Evolutionary conservation across 2,113 vertebrate species (phyloP).

Genomic region (Collichthys lucidus): DNA sequence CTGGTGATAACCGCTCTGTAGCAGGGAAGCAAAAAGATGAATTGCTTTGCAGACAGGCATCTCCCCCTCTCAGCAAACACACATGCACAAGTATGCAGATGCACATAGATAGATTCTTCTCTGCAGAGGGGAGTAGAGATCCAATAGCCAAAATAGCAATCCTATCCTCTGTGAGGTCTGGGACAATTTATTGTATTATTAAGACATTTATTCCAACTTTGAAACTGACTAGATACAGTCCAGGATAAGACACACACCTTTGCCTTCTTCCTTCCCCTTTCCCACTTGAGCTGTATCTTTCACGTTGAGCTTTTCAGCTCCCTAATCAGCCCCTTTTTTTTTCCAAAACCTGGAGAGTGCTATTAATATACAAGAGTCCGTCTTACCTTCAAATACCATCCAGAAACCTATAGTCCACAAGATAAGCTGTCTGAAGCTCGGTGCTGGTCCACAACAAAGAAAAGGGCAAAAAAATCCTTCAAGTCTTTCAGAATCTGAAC

Average conservation of each 20-base stretch:
- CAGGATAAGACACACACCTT: not conserved
- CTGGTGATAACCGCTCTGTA: conserved; percentile 52
- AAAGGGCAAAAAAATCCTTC: conserved; percentile 61
- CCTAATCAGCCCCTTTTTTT: conserved; percentile 40
- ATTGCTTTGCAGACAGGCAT: conserved; percentile 68
- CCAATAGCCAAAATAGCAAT: conserved; percentile 9
- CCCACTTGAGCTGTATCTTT: not conserved
- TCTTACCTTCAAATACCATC: conserved; percentile 81
- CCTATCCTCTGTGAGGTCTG: not conserved
- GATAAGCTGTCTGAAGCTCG: conserved; percentile 61
- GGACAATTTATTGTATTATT: not conserved
- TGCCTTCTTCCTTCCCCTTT: conserved; percentile 1
- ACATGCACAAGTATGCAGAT: conserved; percentile 68
- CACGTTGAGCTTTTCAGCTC: conserved; percentile 15
- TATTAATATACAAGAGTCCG: conserved; percentile 16
- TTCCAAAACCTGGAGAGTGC: conserved; percentile 22
- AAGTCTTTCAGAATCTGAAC: conserved; percentile 63
- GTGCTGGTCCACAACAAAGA: conserved; percentile 46
- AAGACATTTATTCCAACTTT: conserved; percentile 66
- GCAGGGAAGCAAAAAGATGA: conserved; percentile 47
- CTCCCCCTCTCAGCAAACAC: conserved; percentile 63
- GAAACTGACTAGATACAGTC: conserved; percentile 17
- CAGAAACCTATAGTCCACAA: conserved; percentile 77
- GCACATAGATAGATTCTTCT: conserved; percentile 45
- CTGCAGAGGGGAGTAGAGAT: conserved; percentile 46